Percentiles rank a stretch among this genome's conserved stretches.
Evolutionary conservation across 2,113 vertebrate genomes (phyloP).

Genomic region (Pangasianodon hypophthalmus): DNA sequence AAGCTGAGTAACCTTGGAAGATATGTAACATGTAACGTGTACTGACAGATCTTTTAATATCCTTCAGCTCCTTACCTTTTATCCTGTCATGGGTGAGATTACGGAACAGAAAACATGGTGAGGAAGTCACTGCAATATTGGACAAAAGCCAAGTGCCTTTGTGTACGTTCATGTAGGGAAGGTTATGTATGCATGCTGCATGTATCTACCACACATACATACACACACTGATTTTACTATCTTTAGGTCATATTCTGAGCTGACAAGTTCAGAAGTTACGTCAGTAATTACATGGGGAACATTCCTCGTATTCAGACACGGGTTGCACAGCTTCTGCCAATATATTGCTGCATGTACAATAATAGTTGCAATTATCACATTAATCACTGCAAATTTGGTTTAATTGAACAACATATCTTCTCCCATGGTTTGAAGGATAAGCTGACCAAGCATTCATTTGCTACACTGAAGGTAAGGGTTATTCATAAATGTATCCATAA

Average conservation of each 20-base stretch:
- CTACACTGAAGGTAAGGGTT: background rate
- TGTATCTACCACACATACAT: background rate
- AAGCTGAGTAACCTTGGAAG: conserved; percentile 28
- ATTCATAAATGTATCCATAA: background rate
- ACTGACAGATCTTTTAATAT: background rate
- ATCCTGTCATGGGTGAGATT: background rate
- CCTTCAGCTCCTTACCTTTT: background rate
- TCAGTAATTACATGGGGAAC: background rate
- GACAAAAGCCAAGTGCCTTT: background rate
- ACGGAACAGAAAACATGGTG: background rate
- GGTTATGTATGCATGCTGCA: background rate
- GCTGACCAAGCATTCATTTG: background rate
- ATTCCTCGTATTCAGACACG: background rate
- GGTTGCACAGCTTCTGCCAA: background rate
- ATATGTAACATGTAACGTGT: background rate
- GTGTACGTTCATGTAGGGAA: background rate
- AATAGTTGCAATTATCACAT: background rate
- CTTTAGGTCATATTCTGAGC: background rate
- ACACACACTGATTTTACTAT: background rate
- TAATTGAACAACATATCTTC: background rate
- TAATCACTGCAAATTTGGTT: background rate
- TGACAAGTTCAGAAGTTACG: background rate
- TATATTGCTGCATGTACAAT: background rate
- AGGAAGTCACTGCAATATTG: background rate
- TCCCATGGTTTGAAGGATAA: background rate